A percentile compares a stretch with the other conserved stretches of the same genome.
phyloP scores from a whole-genome alignment of 2,888 invertebrate genomes.

The Eupithecia vulgata region DNA sequence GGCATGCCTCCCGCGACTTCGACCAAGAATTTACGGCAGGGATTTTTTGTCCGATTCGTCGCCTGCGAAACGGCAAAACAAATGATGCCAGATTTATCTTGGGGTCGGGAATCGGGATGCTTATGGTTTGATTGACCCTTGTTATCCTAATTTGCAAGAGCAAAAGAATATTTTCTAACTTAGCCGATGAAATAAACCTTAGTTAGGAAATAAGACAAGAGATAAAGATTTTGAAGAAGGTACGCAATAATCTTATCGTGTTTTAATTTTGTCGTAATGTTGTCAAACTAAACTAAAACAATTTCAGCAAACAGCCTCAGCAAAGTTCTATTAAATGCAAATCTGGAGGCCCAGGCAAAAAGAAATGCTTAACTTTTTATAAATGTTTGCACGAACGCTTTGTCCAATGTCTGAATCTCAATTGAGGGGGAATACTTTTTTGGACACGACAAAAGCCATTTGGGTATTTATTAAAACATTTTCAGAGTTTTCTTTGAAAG shows the following conservation, averaged over 20 bases:
- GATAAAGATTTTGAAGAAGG: neutral
- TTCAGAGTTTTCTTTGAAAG: constrained; percentile 57
- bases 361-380: constrained; percentile 69
- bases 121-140: constrained; percentile 35
- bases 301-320: constrained; percentile 31
- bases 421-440: constrained; percentile 58
- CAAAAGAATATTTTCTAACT: neutral
- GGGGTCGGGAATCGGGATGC: constrained; percentile 30
- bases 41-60: constrained; percentile 62
- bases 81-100: constrained; percentile 50
- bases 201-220: neutral
- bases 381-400: constrained; percentile 72
- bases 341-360: constrained; percentile 51
- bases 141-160: neutral
- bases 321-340: constrained; percentile 61
- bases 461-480: constrained; percentile 72
- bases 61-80: constrained; percentile 54
- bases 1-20: constrained; percentile 49
- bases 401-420: constrained; percentile 68
- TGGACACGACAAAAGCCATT: constrained; percentile 66
- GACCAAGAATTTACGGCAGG: constrained; percentile 55
- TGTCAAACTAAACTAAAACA: constrained; percentile 18
- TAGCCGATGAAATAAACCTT: neutral
- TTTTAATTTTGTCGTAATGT: constrained; percentile 11
- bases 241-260: neutral